These are phyloP conservation scores for Hylia prasina DNA, from an alignment of 2,113 vertebrate genomes.

Conservation along the genomic window DNA sequence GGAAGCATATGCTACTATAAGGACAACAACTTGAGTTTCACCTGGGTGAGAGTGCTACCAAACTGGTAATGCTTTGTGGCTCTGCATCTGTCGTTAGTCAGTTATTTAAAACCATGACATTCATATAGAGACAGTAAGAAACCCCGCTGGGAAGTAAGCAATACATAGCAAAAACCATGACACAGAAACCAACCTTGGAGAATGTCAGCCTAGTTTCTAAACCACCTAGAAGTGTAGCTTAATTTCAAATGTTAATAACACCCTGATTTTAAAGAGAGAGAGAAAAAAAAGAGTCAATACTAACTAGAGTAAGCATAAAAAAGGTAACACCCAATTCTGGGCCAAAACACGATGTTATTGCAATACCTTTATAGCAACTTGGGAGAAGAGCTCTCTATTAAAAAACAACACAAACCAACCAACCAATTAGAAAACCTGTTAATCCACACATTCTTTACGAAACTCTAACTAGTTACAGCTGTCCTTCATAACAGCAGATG, in stretches of 20 bases:
- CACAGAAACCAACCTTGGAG: not conserved
- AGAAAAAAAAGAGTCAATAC: not conserved
- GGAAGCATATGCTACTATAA: not conserved
- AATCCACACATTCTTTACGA: not conserved
- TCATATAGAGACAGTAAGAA: not conserved
- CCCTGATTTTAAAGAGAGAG: not conserved
- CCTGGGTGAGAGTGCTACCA: not conserved
- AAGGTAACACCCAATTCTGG: not conserved
- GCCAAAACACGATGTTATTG: not conserved
- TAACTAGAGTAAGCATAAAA: not conserved
- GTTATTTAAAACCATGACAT: not conserved
- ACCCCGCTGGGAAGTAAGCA: not conserved
- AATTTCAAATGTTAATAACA: not conserved
- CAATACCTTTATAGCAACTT: not conserved
- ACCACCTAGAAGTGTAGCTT: not conserved
- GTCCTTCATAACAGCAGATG: not conserved
- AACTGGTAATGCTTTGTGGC: not conserved
- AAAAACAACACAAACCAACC: not conserved
- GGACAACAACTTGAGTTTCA: not conserved
- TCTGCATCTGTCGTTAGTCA: not conserved
- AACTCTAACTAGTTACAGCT: not conserved
- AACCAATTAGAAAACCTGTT: not conserved
- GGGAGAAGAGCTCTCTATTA: not conserved
- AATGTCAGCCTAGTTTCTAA: not conserved
- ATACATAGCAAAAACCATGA: not conserved